Evolutionary conservation across 2,888 invertebrate genomes (phyloP).

Genomic region (Petrophora chlorosata): DNA sequence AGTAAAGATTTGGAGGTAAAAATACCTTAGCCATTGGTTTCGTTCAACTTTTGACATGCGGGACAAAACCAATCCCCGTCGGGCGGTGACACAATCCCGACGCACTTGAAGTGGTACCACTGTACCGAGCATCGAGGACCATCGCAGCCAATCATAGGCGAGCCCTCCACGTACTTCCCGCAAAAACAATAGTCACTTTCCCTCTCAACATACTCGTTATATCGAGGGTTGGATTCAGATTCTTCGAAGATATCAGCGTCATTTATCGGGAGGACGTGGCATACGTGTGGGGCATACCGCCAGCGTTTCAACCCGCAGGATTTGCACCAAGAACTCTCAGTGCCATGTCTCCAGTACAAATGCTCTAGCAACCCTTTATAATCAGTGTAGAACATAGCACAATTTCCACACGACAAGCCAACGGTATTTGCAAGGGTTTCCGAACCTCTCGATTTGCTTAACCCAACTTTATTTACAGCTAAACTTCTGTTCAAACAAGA

Average conservation of each 20-base stretch:
- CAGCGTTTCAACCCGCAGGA: conserved; percentile 57
- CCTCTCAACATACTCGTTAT: conserved; percentile 33
- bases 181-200: conserved; percentile 59
- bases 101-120: conserved; percentile 68
- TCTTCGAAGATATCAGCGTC: conserved; percentile 38
- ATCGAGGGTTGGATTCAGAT: conserved; percentile 26
- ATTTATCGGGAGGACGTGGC: conserved; percentile 58
- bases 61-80: conserved; percentile 66
- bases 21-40: conserved; percentile 22
- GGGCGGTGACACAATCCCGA: conserved; percentile 56
- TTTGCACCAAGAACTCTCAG: conserved; percentile 58
- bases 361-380: conserved; percentile 64
- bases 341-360: conserved; percentile 69
- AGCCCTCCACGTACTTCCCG: conserved; percentile 49
- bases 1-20: no score
- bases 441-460: conserved; percentile 43
- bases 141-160: conserved; percentile 68
- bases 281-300: conserved; percentile 60
- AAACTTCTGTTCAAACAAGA: conserved; percentile 38
- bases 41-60: conserved; percentile 41
- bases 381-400: conserved; percentile 53
- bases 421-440: conserved; percentile 37
- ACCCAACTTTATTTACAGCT: conserved; percentile 34
- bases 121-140: conserved; percentile 50
- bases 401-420: conserved; percentile 53